A percentile compares a stretch with the other conserved stretches of the same genome.
These are phyloP conservation scores for Formicarius rufipectus DNA, from an alignment of 2,113 vertebrate species.

Conservation along the genomic window DNA sequence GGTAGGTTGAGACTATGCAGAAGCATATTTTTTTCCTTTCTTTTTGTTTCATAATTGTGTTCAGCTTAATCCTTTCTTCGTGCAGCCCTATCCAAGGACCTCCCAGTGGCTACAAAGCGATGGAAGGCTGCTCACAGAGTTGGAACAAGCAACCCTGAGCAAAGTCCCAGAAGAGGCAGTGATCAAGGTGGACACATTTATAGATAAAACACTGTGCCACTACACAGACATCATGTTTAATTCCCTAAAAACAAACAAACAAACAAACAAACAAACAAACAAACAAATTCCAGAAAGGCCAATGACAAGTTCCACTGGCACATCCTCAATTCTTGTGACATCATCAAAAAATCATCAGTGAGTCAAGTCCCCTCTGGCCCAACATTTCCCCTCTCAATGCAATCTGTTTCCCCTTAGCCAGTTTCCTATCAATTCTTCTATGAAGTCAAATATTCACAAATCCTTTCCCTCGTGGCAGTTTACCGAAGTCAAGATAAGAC, in stretches of 20 bases:
- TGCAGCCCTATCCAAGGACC: background rate
- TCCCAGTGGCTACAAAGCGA: rapidly evolving
- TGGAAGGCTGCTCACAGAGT: background rate
- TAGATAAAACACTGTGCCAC: background rate
- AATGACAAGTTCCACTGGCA: background rate
- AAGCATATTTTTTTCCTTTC: background rate
- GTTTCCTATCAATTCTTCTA: background rate
- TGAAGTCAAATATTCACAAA: background rate
- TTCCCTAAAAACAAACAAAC: background rate
- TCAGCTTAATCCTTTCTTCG: background rate
- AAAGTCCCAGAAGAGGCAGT: background rate
- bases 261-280: too few relatives aligned
- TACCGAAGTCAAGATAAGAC: background rate
- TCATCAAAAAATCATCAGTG: background rate
- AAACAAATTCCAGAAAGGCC: background rate
- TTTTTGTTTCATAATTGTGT: background rate
- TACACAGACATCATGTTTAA: background rate
- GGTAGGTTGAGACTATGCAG: background rate
- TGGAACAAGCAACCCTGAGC: background rate
- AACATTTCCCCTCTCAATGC: background rate
- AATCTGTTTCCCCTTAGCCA: background rate
- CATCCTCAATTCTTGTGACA: background rate
- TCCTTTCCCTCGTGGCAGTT: background rate
- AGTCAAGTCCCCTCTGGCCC: background rate
- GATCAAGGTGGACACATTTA: background rate